Evolutionary conservation across 2,888 invertebrate genomes (phyloP).

Genomic region (Chymomyza caudatula): DNA sequence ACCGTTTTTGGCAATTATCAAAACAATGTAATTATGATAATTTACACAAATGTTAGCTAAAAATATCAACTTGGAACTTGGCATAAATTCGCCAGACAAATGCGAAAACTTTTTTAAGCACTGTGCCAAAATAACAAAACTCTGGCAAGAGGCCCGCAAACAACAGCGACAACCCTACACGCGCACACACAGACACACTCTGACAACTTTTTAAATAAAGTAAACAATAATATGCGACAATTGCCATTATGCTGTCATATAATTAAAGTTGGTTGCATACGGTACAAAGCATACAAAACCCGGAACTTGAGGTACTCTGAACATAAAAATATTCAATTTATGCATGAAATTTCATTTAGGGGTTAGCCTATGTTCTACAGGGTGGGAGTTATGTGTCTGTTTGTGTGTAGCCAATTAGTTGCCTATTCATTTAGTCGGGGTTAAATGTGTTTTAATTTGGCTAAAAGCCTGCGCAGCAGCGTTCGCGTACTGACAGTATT

Average conservation of each 20-base stretch:
- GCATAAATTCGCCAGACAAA: slow-evolving; percentile 42
- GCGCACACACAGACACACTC: not conserved
- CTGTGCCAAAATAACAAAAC: slow-evolving; percentile 39
- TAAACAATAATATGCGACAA: slow-evolving; percentile 55
- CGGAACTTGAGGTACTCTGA: slow-evolving; percentile 35
- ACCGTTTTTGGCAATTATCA: not conserved
- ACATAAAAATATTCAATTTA: slow-evolving; percentile 29
- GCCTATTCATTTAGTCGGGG: not conserved
- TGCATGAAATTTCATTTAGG: not conserved
- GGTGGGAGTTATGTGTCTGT: not conserved
- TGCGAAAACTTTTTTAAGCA: slow-evolving; percentile 51
- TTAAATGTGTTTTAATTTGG: slow-evolving; percentile 1
- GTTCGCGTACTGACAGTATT: slow-evolving; percentile 3
- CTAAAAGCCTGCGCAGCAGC: not conserved
- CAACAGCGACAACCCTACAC: not conserved
- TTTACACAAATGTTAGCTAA: slow-evolving; percentile 55
- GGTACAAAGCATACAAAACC: slow-evolving; percentile 3
- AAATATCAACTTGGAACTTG: slow-evolving; percentile 37
- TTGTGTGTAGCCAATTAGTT: not conserved
- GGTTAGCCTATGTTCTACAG: not conserved
- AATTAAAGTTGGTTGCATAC: not conserved
- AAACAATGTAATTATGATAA: slow-evolving; percentile 39
- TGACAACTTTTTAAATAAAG: slow-evolving; percentile 53
- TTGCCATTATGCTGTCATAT: slow-evolving; percentile 49
- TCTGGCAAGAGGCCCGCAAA: not conserved